These are phyloP conservation scores for Geodia barretti DNA, from an alignment of 37 sponge, comb jelly and placozoan species.

Conservation along the genomic window DNA sequence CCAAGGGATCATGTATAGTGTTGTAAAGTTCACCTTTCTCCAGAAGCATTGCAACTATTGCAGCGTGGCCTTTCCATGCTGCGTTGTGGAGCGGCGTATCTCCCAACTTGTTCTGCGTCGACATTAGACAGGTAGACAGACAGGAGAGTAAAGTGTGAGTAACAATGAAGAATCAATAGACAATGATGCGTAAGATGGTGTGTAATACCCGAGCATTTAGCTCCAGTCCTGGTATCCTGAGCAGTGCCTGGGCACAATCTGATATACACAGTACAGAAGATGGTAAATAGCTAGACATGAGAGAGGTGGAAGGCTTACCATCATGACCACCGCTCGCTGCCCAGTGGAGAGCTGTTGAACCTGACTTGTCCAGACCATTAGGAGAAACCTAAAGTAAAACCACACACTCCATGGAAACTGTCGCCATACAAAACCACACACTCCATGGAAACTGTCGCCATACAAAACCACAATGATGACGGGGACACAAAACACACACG, in stretches of 20 bases:
- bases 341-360: slow-evolving; percentile 99
- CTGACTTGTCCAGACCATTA: slow-evolving; percentile 97
- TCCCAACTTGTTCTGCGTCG: slow-evolving; percentile 97
- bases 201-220: slow-evolving; percentile 70
- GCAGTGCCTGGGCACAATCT: slow-evolving; percentile 77
- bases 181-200: not conserved
- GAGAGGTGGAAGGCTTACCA: slow-evolving; percentile 46
- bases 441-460: not conserved
- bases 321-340: slow-evolving; percentile 91
- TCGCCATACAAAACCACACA: not conserved
- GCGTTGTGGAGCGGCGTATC: slow-evolving; percentile 97
- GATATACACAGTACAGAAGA: not conserved
- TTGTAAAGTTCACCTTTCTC: slow-evolving; percentile 69
- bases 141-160: not conserved
- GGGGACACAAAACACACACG: too few relatives aligned
- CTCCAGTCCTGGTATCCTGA: slow-evolving; percentile 64
- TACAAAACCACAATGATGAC: slow-evolving; percentile 1
- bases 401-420: not conserved
- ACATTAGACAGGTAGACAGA: too few relatives aligned
- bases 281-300: not conserved
- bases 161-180: not conserved
- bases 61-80: slow-evolving; percentile 96
- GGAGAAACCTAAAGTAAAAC: slow-evolving; percentile 73
- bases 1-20: too few relatives aligned
- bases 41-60: slow-evolving; percentile 74